phyloP scores from a whole-genome alignment of 1,140 invertebrate genomes.

The Paramacrobiotus metropolitanus region DNA sequence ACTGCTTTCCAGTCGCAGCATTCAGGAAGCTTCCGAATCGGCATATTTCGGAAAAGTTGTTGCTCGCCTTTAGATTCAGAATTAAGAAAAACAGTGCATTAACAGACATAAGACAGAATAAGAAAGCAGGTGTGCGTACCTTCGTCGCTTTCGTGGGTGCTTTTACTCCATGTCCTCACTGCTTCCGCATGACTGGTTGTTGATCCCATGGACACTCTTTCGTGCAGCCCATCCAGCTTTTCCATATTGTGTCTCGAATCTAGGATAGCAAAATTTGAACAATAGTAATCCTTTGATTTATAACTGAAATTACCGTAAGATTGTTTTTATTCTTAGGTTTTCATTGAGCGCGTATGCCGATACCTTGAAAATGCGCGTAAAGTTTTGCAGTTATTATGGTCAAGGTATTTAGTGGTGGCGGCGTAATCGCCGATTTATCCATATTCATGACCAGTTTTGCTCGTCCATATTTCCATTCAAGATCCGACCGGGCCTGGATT shows the following conservation, averaged over 20 bases:
- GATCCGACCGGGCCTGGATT: constrained; percentile 96
- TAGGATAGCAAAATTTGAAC: too few relatives aligned
- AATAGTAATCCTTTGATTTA: too few relatives aligned
- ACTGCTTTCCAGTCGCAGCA: background rate
- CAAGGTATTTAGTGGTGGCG: constrained; percentile 82
- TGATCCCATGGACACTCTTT: background rate
- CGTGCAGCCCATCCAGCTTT: background rate
- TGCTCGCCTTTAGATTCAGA: background rate
- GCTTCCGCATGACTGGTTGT: background rate
- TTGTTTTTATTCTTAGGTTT: too few relatives aligned
- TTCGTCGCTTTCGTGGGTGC: background rate
- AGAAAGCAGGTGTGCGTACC: too few relatives aligned
- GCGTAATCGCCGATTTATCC: constrained; percentile 89
- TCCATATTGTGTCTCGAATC: too few relatives aligned
- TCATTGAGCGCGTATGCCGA: too few relatives aligned
- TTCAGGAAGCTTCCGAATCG: background rate
- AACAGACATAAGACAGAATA: too few relatives aligned
- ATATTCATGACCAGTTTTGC: constrained; percentile 95
- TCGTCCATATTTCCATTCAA: constrained; percentile 97
- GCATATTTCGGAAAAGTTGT: background rate
- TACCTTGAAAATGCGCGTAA: too few relatives aligned
- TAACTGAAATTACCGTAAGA: too few relatives aligned
- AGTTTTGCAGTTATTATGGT: too few relatives aligned
- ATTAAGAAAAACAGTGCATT: too few relatives aligned
- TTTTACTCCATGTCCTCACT: background rate